Percentiles rank a stretch among this genome's conserved stretches.
phyloP scores from a whole-genome alignment of 2,797 vertebrate species.

The Carduelis carduelis region DNA sequence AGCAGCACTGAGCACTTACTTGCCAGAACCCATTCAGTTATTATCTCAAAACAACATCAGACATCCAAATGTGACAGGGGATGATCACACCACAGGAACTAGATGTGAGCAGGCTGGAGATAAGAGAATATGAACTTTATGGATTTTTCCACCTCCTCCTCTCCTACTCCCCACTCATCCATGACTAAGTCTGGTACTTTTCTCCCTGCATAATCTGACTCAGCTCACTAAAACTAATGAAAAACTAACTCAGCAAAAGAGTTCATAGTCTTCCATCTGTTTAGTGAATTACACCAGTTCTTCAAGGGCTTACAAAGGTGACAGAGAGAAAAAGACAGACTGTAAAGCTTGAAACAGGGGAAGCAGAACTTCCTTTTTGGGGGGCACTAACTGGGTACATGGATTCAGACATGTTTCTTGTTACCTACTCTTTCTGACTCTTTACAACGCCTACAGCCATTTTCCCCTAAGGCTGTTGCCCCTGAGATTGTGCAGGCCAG shows the following conservation, averaged over 20 bases:
- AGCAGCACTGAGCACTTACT: neutral
- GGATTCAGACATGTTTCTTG: neutral
- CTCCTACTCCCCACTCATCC: neutral
- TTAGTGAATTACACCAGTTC: neutral
- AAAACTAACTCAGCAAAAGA: neutral
- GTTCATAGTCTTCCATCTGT: neutral
- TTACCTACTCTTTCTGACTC: neutral
- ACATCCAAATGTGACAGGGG: neutral
- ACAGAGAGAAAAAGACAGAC: neutral
- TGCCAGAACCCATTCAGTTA: neutral
- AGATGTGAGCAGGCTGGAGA: neutral
- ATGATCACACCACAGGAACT: neutral
- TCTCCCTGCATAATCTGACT: neutral
- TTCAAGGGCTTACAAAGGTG: neutral
- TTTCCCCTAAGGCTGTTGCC: neutral
- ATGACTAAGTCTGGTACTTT: neutral
- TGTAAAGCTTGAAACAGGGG: neutral
- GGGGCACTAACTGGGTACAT: neutral
- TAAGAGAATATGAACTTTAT: neutral
- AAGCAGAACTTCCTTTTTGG: neutral
- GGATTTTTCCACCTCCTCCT: neutral
- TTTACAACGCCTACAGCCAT: neutral
- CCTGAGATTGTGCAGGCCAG: neutral
- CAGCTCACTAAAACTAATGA: neutral
- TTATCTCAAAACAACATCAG: neutral